Percentiles rank a stretch among this genome's conserved stretches.
phyloP scores from a whole-genome alignment of 2,113 vertebrate species.

The Plecotus auritus region DNA sequence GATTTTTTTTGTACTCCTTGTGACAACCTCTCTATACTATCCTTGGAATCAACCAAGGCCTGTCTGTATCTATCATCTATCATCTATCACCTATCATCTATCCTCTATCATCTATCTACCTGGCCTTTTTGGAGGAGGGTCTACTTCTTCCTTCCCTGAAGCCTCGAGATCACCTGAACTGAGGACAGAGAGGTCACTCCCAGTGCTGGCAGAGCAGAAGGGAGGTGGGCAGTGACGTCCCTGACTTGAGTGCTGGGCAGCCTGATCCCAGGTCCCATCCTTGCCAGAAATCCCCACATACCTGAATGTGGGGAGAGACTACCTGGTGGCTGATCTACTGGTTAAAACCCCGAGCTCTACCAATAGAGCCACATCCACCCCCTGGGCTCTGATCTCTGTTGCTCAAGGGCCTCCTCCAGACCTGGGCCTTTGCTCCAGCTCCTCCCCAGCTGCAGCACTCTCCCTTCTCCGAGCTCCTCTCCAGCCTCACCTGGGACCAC shows the following conservation, averaged over 20 bases:
- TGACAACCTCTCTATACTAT: background rate
- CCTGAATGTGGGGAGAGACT: background rate
- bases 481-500: background rate
- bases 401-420: too few relatives aligned
- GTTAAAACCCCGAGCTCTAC: background rate
- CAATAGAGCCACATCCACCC: accelerated
- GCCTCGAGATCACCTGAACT: background rate
- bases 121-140: background rate
- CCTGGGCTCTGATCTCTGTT: background rate
- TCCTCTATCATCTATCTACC: background rate
- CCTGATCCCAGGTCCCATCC: background rate
- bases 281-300: background rate
- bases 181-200: background rate
- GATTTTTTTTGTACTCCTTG: background rate
- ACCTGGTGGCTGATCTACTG: background rate
- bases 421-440: accelerated
- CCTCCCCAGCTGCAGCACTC: background rate
- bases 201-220: background rate
- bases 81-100: background rate
- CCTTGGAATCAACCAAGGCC: background rate
- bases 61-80: background rate
- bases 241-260: background rate
- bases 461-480: background rate
- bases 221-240: background rate
- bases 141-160: background rate